Percentiles rank a stretch among this genome's conserved stretches.
Conservation (phyloP, 2,113 vertebrate genomes). For the Rana temporaria region DNA sequence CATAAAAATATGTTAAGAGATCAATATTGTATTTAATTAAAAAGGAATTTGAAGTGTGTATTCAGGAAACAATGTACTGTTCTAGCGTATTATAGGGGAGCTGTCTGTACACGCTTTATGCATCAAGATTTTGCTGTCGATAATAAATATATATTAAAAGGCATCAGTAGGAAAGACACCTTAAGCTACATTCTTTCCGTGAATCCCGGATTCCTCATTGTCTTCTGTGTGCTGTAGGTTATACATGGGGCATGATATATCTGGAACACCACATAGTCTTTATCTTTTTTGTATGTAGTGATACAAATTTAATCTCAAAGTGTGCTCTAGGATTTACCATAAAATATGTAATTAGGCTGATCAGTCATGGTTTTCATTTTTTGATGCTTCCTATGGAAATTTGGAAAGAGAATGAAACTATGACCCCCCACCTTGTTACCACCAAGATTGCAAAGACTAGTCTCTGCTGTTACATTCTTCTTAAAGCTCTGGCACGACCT, state of each 20-base stretch:
- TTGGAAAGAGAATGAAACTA: constrained; percentile 1
- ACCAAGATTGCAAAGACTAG: constrained; percentile 25
- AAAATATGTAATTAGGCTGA: constrained; percentile 29
- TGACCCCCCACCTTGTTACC: constrained; percentile 50
- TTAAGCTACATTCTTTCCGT: neutral
- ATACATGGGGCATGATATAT: constrained; percentile 1
- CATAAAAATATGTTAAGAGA: neutral
- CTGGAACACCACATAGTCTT: neutral
- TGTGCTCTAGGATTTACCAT: constrained; percentile 19
- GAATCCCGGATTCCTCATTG: constrained; percentile 6
- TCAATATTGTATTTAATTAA: neutral
- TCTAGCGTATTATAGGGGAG: neutral
- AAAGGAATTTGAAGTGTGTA: neutral
- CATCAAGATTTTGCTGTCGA: neutral
- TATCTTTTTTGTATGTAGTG: neutral
- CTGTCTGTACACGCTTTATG: constrained; percentile 7
- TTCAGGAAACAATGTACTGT: neutral
- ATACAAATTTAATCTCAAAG: neutral
- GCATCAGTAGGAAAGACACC: neutral
- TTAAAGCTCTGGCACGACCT: constrained; percentile 27
- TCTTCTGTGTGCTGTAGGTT: constrained; percentile 28
- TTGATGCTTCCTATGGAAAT: constrained; percentile 10
- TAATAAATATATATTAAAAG: neutral
- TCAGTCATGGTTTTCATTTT: constrained; percentile 4
- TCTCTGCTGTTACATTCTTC: constrained; percentile 8